Base-by-base conservation (phyloP, 2,113 vertebrate species). In the Phylloscopus trochiloides region DNA sequence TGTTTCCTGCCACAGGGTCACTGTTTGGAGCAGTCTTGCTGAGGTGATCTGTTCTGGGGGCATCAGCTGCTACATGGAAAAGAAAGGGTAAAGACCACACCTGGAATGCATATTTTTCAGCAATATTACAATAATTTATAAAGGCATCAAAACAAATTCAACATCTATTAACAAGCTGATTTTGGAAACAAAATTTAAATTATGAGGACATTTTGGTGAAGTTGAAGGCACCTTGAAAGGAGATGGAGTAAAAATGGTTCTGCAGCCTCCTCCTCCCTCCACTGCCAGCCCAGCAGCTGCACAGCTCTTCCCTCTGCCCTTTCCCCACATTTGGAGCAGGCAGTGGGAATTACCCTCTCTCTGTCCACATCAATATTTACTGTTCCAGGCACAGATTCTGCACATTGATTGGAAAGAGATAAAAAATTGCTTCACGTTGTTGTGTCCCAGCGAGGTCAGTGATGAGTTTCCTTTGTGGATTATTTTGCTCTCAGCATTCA, bases 121-220 rank as follows among this genome's bases (percentile, higher is more conserved):
- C 75, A 48, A 57, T 63, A 85, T 52, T 25, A 55, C 77, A 97
- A 97, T 97, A 97, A 97, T 96, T 97, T 97, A 97, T 96, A 63
- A 95, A 96, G 72, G 79, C 94, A 95, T 95, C 73, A 78, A 95
- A 94, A 91, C 73, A 93, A 88, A 76, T 70, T 47, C 67, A 75
- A 78, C 86, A 80, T 76, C 52, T 92, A 62, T 93, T 71, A 89
- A 94, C 92, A 94, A 71, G 74, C 85, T 95, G 88, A 91, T 92
- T 82, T 70, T 28, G 45, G 83, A 85, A 82, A 87, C 68, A 88
- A 13, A 34, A 47, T 31, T 93, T 96, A 63, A 84, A 90, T 88
- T 92, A 84, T 28, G 36, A 66, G 75, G 90, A 94, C 29, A 12
- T 48, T 63, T 28, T 58, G 76, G 79, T 93, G 83, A 91, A 74